phyloP scores from a whole-genome alignment of 23 tunicate genomes.

The Oikopleura vanhoeffeni region DNA sequence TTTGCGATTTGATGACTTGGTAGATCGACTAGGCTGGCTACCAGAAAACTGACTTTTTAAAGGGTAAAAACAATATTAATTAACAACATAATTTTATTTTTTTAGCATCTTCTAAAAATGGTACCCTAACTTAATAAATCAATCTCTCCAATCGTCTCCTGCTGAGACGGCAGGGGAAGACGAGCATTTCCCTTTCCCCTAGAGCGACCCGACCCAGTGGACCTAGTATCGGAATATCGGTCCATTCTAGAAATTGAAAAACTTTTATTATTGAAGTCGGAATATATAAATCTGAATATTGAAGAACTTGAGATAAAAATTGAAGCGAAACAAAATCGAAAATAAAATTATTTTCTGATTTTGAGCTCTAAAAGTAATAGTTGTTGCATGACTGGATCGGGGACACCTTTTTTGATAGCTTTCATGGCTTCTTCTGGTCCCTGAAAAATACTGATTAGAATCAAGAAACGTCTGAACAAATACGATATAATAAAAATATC shows the following conservation, averaged over 20 bases:
- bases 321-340: too few species aligned
- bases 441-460: neutral
- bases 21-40: neutral
- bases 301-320: too few species aligned
- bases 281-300: neutral
- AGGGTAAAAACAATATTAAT: too few species aligned
- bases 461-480: too few species aligned
- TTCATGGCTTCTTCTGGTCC: constrained; percentile 12
- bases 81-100: too few species aligned
- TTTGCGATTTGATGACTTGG: neutral
- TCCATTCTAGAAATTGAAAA: neutral
- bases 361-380: neutral
- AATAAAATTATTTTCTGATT: neutral
- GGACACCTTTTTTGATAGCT: neutral
- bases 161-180: constrained; percentile 14
- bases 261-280: neutral
- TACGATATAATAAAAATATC: too few species aligned
- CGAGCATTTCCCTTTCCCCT: neutral
- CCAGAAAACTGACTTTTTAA: neutral
- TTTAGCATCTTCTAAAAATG: too few species aligned
- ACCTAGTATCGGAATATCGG: neutral
- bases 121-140: too few species aligned
- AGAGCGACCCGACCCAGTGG: neutral
- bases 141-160: neutral
- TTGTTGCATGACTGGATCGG: neutral